phyloP scores from a whole-genome alignment of 2,888 invertebrate species.

The Drosophila colorata region DNA sequence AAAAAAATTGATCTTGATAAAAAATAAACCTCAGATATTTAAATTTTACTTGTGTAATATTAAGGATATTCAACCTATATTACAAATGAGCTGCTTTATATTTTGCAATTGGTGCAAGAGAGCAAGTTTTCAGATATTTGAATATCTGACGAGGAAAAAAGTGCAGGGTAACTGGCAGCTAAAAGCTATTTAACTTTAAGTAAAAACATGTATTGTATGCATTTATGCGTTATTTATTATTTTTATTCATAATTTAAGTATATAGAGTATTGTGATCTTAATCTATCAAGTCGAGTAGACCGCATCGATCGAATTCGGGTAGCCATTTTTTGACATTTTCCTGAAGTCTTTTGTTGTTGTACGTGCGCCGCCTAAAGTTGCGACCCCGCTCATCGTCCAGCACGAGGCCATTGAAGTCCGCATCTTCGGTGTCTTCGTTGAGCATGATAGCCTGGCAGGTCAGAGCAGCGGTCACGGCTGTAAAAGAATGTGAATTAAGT shows the following conservation, averaged over 20 bases:
- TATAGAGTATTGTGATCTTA: slow-evolving; percentile 1
- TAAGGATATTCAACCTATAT: no score
- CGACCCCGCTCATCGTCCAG: slow-evolving; percentile 66
- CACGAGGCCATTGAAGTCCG: slow-evolving; percentile 73
- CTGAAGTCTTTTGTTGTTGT: slow-evolving; percentile 73
- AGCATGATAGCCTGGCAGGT: slow-evolving; percentile 70
- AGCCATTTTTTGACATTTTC: slow-evolving; percentile 70
- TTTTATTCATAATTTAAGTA: background rate
- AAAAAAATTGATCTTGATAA: no score
- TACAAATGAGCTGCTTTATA: no score
- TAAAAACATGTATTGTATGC: no score
- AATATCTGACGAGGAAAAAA: no score
- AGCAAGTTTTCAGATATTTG: no score
- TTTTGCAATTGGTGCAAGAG: no score
- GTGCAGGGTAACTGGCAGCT: no score
- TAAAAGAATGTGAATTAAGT: background rate
- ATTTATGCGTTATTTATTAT: background rate
- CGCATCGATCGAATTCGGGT: slow-evolving; percentile 79
- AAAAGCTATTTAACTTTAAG: no score
- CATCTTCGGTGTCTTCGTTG: slow-evolving; percentile 76
- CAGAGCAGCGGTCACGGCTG: slow-evolving; percentile 67
- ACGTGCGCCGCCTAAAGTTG: slow-evolving; percentile 63
- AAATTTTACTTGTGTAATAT: no score
- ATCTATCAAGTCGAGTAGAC: slow-evolving; percentile 67
- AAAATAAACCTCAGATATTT: no score